Base-by-base conservation (phyloP, 2,888 invertebrate species). In the Coenonympha arcania region DNA sequence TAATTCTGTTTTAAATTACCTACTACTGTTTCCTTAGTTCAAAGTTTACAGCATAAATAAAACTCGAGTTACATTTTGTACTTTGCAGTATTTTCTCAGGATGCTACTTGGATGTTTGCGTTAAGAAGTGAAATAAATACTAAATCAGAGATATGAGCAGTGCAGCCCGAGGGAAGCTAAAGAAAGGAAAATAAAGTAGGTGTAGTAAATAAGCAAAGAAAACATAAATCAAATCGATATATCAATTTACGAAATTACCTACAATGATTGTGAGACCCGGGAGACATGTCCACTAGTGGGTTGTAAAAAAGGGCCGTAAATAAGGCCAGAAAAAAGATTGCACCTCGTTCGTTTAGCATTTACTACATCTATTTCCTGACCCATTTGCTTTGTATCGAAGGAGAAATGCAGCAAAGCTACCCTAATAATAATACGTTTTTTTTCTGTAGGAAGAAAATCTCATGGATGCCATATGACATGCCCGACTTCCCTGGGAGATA, bases 381-480 rank as follows among this genome's bases (percentile, higher is more conserved):
- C 54, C 56, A 30, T 47, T 51, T 31, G 50, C 42, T 53, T 55
- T 54, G 42, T 45, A 69, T 54, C 60, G 42, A 63, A 69, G 68
- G 71, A 72, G 69, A 73, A 73, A 72, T 68, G 69, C 62, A 63
- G 57, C 55, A 61, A 49, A 61, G 64, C 57, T 55, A 50, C 58
- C 56, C 56, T 71, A 73, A 75, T 75, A 73, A 66, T n/a, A n/a
- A n/a, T n/a, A n/a, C n/a, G n/a, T n/a, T n/a, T n/a, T n/a, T n/a
- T n/a, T n/a, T n/a, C n/a, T n/a, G n/a, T n/a, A n/a, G n/a, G n/a
- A n/a, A n/a, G n/a, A n/a, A n/a, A n/a, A n/a, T n/a, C n/a, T n/a
- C n/a, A n/a, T n/a, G n/a, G n/a, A n/a, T n/a, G n/a, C n/a, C n/a
- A n/a, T n/a, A n/a, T n/a, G n/a, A n/a, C n/a, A n/a, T n/a, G n/a